Percentiles rank a stretch among this genome's conserved stretches.
Evolutionary conservation across 2,888 invertebrate species (phyloP).

Genomic region (Gastracanthus pulcherrimus): DNA sequence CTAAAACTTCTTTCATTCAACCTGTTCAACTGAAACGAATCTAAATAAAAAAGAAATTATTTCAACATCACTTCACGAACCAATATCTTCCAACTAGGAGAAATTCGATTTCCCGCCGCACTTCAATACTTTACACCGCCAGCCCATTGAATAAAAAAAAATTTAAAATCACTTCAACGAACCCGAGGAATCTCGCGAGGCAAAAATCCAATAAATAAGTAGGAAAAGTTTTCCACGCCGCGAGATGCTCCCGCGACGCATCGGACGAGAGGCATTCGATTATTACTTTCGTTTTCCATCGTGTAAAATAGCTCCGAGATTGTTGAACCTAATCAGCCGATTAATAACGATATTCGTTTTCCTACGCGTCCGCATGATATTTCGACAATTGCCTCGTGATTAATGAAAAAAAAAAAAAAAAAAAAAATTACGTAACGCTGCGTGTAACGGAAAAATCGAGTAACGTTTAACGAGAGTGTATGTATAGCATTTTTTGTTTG

Average conservation of each 20-base stretch:
- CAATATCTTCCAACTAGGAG: no score
- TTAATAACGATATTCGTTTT: background rate
- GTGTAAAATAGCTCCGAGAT: slow-evolving; percentile 1
- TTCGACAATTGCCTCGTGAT: no score
- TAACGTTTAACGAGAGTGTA: background rate
- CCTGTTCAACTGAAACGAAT: background rate
- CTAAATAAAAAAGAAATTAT: background rate
- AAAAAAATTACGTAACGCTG: no score
- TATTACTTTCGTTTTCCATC: slow-evolving; percentile 39
- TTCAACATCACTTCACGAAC: no score
- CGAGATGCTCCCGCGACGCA: background rate
- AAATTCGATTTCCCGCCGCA: background rate
- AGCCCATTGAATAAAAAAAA: background rate
- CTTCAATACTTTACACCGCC: no score
- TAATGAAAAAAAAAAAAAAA: no score
- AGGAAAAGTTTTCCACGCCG: slow-evolving; percentile 4
- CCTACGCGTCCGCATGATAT: background rate
- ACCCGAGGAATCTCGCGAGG: background rate
- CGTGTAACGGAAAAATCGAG: background rate
- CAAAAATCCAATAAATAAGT: background rate
- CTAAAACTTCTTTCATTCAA: background rate
- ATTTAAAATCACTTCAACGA: background rate
- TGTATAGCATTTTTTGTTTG: background rate
- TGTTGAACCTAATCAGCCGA: background rate
- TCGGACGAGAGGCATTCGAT: slow-evolving; percentile 13